Conservation (phyloP, 2,113 vertebrate species). For the Pseudonaja textilis region DNA sequence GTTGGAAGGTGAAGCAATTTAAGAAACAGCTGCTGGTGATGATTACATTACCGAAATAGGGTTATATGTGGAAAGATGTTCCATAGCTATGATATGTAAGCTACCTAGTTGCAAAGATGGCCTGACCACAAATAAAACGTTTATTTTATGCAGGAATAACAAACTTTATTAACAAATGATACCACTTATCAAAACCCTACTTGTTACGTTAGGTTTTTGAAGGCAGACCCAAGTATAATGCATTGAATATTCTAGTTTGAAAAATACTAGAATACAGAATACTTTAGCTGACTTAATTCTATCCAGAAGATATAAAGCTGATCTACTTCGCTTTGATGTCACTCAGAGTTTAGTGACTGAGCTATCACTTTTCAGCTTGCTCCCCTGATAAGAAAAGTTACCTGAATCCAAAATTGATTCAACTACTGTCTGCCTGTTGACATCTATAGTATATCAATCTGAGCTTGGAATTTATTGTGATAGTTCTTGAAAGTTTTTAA, state of each 20-base stretch:
- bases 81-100: neutral
- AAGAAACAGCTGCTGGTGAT: neutral
- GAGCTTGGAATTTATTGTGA: neutral
- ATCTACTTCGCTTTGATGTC: neutral
- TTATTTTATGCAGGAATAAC: neutral
- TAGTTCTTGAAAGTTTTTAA: neutral
- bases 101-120: neutral
- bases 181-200: neutral
- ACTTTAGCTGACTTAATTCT: neutral
- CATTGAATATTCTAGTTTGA: neutral
- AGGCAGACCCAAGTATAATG: neutral
- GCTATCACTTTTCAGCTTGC: neutral
- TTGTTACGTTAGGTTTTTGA: neutral
- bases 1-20: neutral
- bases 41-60: neutral
- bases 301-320: neutral
- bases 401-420: neutral
- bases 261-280: neutral
- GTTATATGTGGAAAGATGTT: neutral
- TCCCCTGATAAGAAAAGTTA: neutral
- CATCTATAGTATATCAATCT: neutral
- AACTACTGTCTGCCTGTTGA: neutral
- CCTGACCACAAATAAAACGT: neutral
- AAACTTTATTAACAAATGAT: neutral
- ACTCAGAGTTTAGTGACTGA: neutral